Conservation (phyloP, 2,797 vertebrate genomes). For the Anabas testudineus region DNA sequence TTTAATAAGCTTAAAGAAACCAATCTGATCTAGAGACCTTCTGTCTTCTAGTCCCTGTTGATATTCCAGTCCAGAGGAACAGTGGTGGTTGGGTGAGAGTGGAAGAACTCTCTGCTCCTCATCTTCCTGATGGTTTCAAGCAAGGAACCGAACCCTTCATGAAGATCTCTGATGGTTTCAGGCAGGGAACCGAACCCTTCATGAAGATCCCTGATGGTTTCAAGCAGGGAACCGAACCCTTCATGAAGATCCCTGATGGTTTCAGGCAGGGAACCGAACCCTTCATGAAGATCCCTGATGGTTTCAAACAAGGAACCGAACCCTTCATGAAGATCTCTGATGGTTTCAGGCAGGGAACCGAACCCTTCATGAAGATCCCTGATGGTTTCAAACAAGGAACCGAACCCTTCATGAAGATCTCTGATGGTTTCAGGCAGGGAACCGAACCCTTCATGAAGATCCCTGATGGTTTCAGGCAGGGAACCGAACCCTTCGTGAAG, state of each 20-base stretch:
- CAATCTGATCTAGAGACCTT: not conserved
- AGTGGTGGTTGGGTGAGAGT: slow-evolving; percentile 68
- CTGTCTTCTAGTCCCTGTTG: slow-evolving; percentile 55
- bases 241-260: not conserved
- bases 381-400: slow-evolving; percentile 47
- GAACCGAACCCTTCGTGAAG: not conserved
- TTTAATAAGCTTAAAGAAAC: not conserved
- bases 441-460: not conserved
- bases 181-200: slow-evolving; percentile 21
- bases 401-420: accelerated
- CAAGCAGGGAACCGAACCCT: slow-evolving; percentile 32
- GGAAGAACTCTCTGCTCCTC: slow-evolving; percentile 37
- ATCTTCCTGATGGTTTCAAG: slow-evolving; percentile 31
- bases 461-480: slow-evolving; percentile 41
- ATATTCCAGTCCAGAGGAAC: slow-evolving; percentile 62
- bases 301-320: slow-evolving; percentile 38
- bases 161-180: slow-evolving; percentile 13
- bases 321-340: not conserved
- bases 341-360: slow-evolving; percentile 45
- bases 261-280: slow-evolving; percentile 44
- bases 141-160: slow-evolving; percentile 6
- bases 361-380: not conserved
- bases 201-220: slow-evolving; percentile 3
- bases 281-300: not conserved
- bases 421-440: slow-evolving; percentile 49